Base-by-base conservation (phyloP, 2,797 vertebrate genomes). In the Betta splendens region DNA sequence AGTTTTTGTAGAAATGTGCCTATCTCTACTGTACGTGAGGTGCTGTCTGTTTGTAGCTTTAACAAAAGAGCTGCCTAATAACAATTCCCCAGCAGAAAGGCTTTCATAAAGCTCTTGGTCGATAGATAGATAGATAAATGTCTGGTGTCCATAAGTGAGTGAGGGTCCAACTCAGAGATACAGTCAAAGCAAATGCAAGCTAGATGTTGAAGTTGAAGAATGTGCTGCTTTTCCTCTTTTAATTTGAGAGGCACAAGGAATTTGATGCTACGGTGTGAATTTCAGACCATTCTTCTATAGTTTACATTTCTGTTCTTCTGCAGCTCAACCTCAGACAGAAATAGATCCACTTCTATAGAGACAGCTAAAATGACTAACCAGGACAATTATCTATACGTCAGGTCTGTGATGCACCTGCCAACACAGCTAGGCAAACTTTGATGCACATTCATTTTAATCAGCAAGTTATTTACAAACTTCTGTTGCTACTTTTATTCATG, bases 101-200 rank as follows among this genome's bases (percentile, higher is more conserved):
- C 5, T 21, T 45, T 28, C 29, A 6, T 5, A 28, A 17, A 40
- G 32, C 38, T 25, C 16, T 16, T 7, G 13, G 16, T 45, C 1
- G 0, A 51, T 69, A 31, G 40, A 49, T 57, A 50, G 53, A 52
- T 22, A n/a, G n/a, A n/a, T n/a, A n/a, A n/a, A n/a, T n/a, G n/a
- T n/a, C n/a, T n/a, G n/a, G n/a, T n/a, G n/a, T n/a, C n/a, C n/a
- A n/a, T n/a, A n/a, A n/a, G 38, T 43, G 48, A 17, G 32, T 11
- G 15, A 8, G 29, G 46, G 5, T 61, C 35, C 29, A 22, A 36
- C 17, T 49, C 22, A 17, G 3, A 57, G 4, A 40, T 15, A 15
- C 4, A 58, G 15, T 4, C 11, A 59, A 37, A 37, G 28, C 4
- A 5, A 45, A 22, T 9, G 5, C 13, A 22, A 26, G 12, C 16